Base-by-base conservation (phyloP, 2,797 vertebrate genomes). In the Oryzias sinensis region DNA sequence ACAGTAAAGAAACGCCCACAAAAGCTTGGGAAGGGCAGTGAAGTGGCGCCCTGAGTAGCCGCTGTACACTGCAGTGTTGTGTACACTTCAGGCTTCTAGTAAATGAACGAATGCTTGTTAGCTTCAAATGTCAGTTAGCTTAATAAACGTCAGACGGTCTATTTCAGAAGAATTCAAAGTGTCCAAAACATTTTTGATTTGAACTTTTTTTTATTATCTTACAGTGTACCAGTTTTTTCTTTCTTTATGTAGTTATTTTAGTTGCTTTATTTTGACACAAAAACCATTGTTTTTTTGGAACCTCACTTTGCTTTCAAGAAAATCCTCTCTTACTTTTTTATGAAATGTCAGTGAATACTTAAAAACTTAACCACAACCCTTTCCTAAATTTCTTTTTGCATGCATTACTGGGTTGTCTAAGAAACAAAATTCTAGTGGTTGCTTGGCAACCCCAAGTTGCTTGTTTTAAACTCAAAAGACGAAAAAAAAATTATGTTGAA, bases 371-470 rank as follows among this genome's bases (percentile, higher is more conserved):
- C 40, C 40, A 50, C 54, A 40, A 24, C 60, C 14, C 15, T n/a
- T 74, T 56, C 15, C 15, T 71, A 18, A 18, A 5, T 2, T 54
- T 66, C 11, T 46, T 48, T 70, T 65, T 27, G 17, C 54, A 58
- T 64, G 59, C 49, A 18, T 49, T 42, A 14, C 20, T 14, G 50
- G 56, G 40, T 9, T 51, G 45, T 45, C 29, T 27, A 27, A 7
- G 27, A 27, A 9, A 49, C 27, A 18, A 27, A 52, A 49, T 64
- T 65, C 4, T 17, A 29, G 60, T 49, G 63, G 85, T 85, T 74
- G 64, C 80, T 22, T 55, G 52, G 80, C 71, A 80, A 86, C 74
- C 4, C 18, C 6, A 49, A 44, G 13, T 43, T 48, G 40, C 45
- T 52, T 56, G 49, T n/a, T 58, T 9, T 52, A 1, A 16, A 47